These are phyloP conservation scores for Peucedramus taeniatus DNA, from an alignment of 2,113 vertebrate genomes.

Conservation along the genomic window DNA sequence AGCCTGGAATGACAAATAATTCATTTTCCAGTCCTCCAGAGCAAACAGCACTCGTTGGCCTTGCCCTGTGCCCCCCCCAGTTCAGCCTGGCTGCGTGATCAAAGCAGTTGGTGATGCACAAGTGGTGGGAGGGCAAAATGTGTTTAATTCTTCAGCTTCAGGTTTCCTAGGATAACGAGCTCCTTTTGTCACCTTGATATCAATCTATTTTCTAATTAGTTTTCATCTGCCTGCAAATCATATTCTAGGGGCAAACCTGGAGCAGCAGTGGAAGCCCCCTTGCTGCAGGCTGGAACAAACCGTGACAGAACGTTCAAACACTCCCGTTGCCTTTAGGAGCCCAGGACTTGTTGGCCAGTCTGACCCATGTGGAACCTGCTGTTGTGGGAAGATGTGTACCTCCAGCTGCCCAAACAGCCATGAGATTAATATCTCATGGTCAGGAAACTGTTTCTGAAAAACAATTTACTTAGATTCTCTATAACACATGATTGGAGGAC, in stretches of 20 bases:
- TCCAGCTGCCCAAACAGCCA: neutral
- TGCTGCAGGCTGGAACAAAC: neutral
- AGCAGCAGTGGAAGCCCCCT: neutral
- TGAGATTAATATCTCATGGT: accelerated
- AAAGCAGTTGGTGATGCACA: neutral
- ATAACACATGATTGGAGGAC: accelerated
- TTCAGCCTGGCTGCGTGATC: accelerated
- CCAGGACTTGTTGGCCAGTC: neutral
- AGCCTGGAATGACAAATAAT: neutral
- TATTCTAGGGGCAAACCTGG: neutral
- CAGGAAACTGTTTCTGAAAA: no score
- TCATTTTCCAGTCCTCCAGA: neutral
- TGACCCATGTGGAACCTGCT: neutral
- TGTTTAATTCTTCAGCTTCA: neutral
- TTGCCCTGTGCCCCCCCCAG: neutral
- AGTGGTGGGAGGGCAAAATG: neutral
- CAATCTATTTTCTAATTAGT: neutral
- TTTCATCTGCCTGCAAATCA: neutral
- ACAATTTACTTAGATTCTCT: neutral
- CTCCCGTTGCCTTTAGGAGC: neutral
- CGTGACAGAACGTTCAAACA: no score
- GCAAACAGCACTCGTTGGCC: neutral
- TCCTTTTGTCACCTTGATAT: neutral
- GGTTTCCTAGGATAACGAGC: neutral
- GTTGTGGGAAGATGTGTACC: neutral